Evolutionary conservation across 37 sponge, comb jelly and placozoan species (phyloP).

Genomic region (Bolinopsis microptera): DNA sequence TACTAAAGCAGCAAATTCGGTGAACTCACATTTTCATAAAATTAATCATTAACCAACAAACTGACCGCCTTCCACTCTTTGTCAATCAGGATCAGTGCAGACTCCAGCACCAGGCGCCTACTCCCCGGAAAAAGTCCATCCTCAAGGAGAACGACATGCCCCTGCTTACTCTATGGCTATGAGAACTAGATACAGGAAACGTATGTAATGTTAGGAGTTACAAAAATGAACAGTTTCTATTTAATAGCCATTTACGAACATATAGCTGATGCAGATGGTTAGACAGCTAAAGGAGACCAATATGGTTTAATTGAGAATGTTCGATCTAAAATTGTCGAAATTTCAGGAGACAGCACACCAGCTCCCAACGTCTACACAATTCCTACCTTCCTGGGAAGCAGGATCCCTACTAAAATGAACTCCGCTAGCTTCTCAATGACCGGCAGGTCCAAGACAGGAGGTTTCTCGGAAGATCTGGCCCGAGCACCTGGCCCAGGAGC

Average conservation of each 20-base stretch:
- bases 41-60: too few species aligned
- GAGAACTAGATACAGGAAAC: slow-evolving; percentile 83
- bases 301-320: too few species aligned
- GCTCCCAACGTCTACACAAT: slow-evolving; percentile 91
- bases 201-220: too few species aligned
- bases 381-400: slow-evolving; percentile 81
- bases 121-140: slow-evolving; percentile 83
- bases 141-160: slow-evolving; percentile 84
- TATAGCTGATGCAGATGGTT: too few species aligned
- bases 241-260: too few species aligned
- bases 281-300: too few species aligned
- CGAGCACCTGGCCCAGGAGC: slow-evolving; percentile 93
- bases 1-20: too few species aligned
- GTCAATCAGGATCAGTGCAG: slow-evolving; percentile 69
- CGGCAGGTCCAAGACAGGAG: slow-evolving; percentile 81
- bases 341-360: slow-evolving; percentile 87
- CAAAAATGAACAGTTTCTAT: too few species aligned
- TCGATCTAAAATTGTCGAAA: too few species aligned
- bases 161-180: slow-evolving; percentile 89
- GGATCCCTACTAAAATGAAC: slow-evolving; percentile 73
- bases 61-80: too few species aligned
- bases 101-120: slow-evolving; percentile 90
- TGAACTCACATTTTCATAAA: too few species aligned
- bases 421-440: slow-evolving; percentile 87
- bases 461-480: slow-evolving; percentile 84